Evolutionary conservation across 2,888 invertebrate species (phyloP).

Genomic region (Harpagoxenus sublaevis): DNA sequence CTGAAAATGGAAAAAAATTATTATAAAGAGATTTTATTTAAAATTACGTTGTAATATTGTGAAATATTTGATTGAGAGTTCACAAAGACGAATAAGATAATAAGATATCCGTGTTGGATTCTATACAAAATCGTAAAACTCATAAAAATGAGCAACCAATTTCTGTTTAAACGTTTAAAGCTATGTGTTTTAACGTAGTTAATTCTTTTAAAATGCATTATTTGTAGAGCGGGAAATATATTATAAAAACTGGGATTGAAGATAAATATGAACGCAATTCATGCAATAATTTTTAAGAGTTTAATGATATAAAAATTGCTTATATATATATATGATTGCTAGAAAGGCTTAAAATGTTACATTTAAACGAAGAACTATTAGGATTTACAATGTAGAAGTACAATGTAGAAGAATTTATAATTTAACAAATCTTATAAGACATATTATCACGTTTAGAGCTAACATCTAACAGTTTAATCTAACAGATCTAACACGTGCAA

Average conservation of each 20-base stretch:
- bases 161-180: background rate
- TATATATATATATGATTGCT: background rate
- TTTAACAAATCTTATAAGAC: no score
- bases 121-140: no score
- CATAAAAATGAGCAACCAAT: no score
- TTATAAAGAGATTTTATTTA: background rate
- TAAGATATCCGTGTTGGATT: no score
- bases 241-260: background rate
- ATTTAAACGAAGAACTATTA: background rate
- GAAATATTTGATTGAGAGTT: background rate
- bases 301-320: background rate
- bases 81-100: background rate
- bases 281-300: background rate
- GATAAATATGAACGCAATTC: background rate
- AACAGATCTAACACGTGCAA: background rate
- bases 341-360: background rate
- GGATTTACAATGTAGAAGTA: background rate
- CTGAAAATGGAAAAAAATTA: background rate
- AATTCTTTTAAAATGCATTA: background rate
- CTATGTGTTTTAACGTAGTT: background rate
- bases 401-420: background rate
- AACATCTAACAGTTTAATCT: background rate
- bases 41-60: background rate
- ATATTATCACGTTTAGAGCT: background rate
- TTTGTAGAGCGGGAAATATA: background rate